Evolutionary conservation across 2,797 vertebrate genomes (phyloP), one percentile per base, ranked within the genome.

Genomic region (Hydrophis major): DNA sequence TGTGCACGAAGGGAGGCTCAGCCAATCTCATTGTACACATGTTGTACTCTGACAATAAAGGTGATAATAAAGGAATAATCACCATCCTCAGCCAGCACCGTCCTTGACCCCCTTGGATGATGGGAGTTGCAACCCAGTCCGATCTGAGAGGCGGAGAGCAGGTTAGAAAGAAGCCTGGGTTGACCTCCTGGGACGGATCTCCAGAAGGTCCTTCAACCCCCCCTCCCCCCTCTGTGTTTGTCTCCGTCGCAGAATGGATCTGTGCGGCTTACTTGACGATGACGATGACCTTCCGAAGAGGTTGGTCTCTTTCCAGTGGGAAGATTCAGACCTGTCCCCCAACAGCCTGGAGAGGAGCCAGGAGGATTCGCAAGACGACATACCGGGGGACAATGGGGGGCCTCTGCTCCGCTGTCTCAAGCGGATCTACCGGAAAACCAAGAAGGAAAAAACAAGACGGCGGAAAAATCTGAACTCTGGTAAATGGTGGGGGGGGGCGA

Each of bases 381-480:
- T 53, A 6, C 16, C n/a, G 0, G 0, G 6, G 0, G 90, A 93
- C 0, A 88, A 86, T 4, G 89, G 93, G 1, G 93, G 93, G 0
- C 93, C 93, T 0, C 87, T 93, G 4, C 90, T 93, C 1, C 37
- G 93, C 4, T 93, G 93, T 25, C 93, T 93, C 69, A 93, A 93
- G 55, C 89, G 87, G 10, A 89, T 93, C 93, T 93, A 89, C 93
- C 90, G 90, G 0, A 93, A 93, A 74, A 60, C 59, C 2, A 93
- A 89, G 87, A 93, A 93, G 59, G 93, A 91, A 20, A 91, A 66
- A 14, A 86, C 47, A 0, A 86, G 93, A 32, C 87, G 93, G 1
- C 32, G 90, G 2, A 91, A 53, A 25, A 89, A 69, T 59, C 63
- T 91, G 57, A 86, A 27, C 4, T 11, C 93, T 12, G 93, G 93